Base-by-base conservation (phyloP, 2,113 vertebrate genomes). In the Parus major region DNA sequence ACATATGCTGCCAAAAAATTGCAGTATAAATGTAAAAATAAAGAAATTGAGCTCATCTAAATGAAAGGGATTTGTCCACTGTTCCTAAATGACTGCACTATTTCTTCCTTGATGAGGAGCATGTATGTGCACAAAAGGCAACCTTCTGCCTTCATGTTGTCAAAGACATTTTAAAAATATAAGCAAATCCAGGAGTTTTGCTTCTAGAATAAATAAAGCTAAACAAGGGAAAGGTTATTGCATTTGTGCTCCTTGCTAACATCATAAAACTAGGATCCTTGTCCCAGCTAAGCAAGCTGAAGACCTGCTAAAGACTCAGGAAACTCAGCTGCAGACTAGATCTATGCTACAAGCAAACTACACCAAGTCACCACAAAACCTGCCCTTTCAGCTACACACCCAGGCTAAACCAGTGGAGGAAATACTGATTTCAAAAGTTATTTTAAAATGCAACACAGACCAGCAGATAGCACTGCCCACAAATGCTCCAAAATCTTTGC, bases 111-210 rank as follows among this genome's bases (percentile, higher is more conserved):
- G 56, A 83, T 35, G 27, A 41, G 7, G 7, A 49, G 25, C 4
- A 7, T 1, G 5, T 22, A 65, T 39, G n/a, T 91, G 50, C 47
- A 52, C 69, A 80, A 70, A 85, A 95, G 70, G 36, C 52, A 95
- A 84, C 42, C 23, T 90, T 84, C 49, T 78, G 49, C 13, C 61
- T 92, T 81, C 15, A 5, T 9, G 19, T 14, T 77, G 66, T 41
- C 39, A 56, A 28, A 90, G 24, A 93, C 52, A 70, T 86, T 77
- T 77, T 9, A 8, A 52, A 93, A 88, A 93, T 59, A 66, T 57
- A 94, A 96, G 85, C 85, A 90, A 86, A 93, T 47, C 21, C 56
- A 88, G 46, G 47, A 93, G 71, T 64, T 90, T 72, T 72, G 36
- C 17, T 86, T 66, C 49, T 68, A 56, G 76, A 9, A 68, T 72